Conservation (phyloP, 2,888 invertebrate genomes). For the Nebria brevicollis region DNA sequence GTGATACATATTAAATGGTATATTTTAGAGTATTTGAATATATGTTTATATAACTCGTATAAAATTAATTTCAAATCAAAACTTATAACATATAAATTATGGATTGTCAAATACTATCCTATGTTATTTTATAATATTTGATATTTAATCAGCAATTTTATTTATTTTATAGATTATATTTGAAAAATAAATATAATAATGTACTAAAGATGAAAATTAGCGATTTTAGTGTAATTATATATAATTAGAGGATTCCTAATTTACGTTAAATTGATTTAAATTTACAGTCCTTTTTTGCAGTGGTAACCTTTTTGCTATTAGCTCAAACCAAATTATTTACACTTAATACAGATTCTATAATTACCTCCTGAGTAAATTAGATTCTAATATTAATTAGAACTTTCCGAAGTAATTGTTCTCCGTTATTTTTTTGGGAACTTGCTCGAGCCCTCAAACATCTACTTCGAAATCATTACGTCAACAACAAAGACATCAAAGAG, state of each 20-base stretch:
- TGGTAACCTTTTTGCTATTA: not conserved
- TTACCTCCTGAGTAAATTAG: not conserved
- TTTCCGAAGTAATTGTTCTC: not conserved
- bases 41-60: not conserved
- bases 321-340: not conserved
- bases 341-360: not conserved
- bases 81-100: not conserved
- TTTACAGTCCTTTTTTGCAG: not conserved
- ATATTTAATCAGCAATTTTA: not conserved
- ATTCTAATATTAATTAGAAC: not conserved
- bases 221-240: too few relatives aligned
- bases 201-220: too few relatives aligned
- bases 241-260: too few relatives aligned
- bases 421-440: not conserved
- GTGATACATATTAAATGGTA: not conserved
- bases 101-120: not conserved
- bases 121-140: not conserved
- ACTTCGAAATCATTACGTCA: not conserved
- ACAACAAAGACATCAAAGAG: not conserved
- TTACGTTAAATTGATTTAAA: too few relatives aligned
- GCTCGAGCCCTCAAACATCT: not conserved
- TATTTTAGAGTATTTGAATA: not conserved
- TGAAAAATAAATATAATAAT: too few relatives aligned
- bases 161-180: too few relatives aligned
- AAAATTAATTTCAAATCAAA: not conserved